These are phyloP conservation scores for Hippasteria phrygiana DNA, from an alignment of 53 echinoderm and acorn worm genomes.

Conservation along the genomic window DNA sequence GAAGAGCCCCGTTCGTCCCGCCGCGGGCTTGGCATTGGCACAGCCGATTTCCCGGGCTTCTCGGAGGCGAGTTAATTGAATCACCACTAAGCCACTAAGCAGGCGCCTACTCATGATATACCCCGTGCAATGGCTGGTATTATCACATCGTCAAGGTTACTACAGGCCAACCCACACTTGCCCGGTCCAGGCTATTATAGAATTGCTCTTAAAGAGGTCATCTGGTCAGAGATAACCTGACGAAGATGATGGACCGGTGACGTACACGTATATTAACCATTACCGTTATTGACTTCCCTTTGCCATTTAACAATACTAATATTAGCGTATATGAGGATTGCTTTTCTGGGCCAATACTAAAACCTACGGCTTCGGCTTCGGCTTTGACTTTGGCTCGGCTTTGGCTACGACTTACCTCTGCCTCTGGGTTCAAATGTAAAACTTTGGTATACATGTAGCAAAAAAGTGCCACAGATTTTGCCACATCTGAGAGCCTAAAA, in stretches of 20 bases:
- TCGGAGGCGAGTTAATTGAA: constrained; percentile 31
- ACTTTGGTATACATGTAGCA: no score
- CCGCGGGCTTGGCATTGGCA: constrained; percentile 21
- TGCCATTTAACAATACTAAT: neutral
- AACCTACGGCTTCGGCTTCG: no score
- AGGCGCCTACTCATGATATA: constrained; percentile 10
- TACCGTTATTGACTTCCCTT: neutral
- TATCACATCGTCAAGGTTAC: constrained; percentile 42
- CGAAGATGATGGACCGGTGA: no score
- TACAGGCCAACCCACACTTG: constrained; percentile 20
- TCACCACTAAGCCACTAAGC: constrained; percentile 28
- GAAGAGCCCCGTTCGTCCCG: neutral
- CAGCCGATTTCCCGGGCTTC: neutral
- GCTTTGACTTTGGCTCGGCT: no score
- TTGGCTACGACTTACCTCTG: no score
- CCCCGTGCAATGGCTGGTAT: neutral
- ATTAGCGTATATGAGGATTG: no score
- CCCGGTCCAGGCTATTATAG: neutral
- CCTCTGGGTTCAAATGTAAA: no score
- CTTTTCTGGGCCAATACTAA: no score
- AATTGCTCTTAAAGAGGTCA: neutral
- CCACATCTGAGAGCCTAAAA: no score
- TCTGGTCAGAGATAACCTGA: neutral
- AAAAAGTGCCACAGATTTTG: no score
- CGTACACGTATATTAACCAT: neutral